Evolutionary conservation across 2,797 vertebrate species (phyloP).

Genomic region (Spondyliosoma cantharus): DNA sequence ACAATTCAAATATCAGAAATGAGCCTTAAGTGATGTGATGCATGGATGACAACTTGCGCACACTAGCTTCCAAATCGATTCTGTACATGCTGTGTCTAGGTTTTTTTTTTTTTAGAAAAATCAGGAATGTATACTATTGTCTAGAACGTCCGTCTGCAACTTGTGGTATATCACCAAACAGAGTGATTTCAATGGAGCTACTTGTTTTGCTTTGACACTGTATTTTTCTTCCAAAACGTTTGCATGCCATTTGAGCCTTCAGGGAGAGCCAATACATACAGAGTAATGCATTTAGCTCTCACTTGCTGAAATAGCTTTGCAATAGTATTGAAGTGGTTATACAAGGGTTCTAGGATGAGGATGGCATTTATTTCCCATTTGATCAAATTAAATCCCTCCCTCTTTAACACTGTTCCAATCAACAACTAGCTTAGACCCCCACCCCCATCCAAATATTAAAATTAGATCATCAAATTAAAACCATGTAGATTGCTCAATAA

Average conservation of each 20-base stretch:
- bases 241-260: constrained; percentile 74
- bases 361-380: constrained; percentile 74
- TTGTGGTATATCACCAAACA: constrained; percentile 78
- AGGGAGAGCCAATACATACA: constrained; percentile 73
- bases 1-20: constrained; percentile 78
- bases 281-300: constrained; percentile 79
- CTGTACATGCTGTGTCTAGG: constrained; percentile 78
- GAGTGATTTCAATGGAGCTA: constrained; percentile 65
- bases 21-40: constrained; percentile 78
- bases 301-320: constrained; percentile 76
- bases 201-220: constrained; percentile 70
- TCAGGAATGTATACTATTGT: constrained; percentile 84
- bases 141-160: constrained; percentile 77
- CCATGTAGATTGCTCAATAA: constrained; percentile 65
- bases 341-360: constrained; percentile 66
- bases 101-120: constrained; percentile 64
- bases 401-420: constrained; percentile 75
- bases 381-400: constrained; percentile 67
- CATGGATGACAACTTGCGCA: constrained; percentile 78
- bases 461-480: constrained; percentile 69
- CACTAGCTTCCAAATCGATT: constrained; percentile 77
- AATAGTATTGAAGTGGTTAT: constrained; percentile 73
- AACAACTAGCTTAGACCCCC: constrained; percentile 62
- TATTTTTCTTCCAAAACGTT: constrained; percentile 75
- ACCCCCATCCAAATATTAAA: constrained; percentile 38